Percentiles rank a stretch among this genome's conserved stretches.
These are phyloP conservation scores for Capitulum mitella DNA, from an alignment of 2,888 invertebrate species.

Conservation along the genomic window DNA sequence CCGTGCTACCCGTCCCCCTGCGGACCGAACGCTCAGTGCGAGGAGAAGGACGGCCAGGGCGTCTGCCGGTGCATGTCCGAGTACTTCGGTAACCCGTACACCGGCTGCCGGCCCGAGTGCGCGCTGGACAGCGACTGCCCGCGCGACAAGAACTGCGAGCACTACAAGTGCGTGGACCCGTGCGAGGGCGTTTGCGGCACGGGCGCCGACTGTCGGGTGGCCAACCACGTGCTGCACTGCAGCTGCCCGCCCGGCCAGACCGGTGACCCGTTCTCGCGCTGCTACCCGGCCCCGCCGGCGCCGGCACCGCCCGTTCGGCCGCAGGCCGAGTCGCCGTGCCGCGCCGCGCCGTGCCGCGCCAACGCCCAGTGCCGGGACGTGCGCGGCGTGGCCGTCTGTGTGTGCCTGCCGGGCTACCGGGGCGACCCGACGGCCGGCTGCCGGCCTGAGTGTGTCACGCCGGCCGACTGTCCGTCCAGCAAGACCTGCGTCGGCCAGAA, in stretches of 20 bases:
- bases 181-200: slow-evolving; percentile 64
- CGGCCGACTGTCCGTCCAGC: slow-evolving; percentile 69
- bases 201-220: slow-evolving; percentile 72
- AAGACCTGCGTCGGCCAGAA: slow-evolving; percentile 69
- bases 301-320: not conserved
- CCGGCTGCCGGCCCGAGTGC: slow-evolving; percentile 66
- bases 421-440: slow-evolving; percentile 57
- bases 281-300: slow-evolving; percentile 41
- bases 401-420: slow-evolving; percentile 60
- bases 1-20: slow-evolving; percentile 77
- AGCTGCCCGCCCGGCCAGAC: slow-evolving; percentile 79
- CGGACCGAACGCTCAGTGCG: slow-evolving; percentile 73
- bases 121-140: slow-evolving; percentile 72
- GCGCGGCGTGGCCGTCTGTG: slow-evolving; percentile 56
- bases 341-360: slow-evolving; percentile 66
- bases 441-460: slow-evolving; percentile 62
- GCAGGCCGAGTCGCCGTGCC: slow-evolving; percentile 51
- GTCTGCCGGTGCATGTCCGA: slow-evolving; percentile 70
- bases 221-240: slow-evolving; percentile 79
- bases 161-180: slow-evolving; percentile 55
- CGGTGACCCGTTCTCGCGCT: slow-evolving; percentile 65
- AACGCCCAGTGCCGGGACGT: slow-evolving; percentile 61
- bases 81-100: slow-evolving; percentile 50
- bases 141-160: slow-evolving; percentile 65
- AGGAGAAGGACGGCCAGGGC: slow-evolving; percentile 64